Base-by-base conservation (phyloP, 2,797 vertebrate genomes). In the Arctocebus calabarensis region DNA sequence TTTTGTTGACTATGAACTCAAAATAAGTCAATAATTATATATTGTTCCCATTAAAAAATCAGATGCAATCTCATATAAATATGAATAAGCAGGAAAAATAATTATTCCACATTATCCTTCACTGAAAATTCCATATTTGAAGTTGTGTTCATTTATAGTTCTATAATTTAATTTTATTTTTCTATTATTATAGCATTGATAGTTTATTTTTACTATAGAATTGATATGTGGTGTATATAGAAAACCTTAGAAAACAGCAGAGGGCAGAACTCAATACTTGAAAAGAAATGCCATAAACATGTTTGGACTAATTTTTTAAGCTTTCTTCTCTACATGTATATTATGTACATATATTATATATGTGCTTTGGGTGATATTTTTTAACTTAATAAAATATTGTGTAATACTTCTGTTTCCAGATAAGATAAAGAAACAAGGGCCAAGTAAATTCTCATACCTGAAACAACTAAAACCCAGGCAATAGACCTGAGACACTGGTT, bases 21-120 rank as follows among this genome's bases (percentile, higher is more conserved):
- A 88, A 94, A 81, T 83, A 93, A 94, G 59, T 88, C 90, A 94
- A 87, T 94, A 91, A 84, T 90, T 75, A 94, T 9, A 37, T 84
- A 89, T 34, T 68, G 14, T 77, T 95, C 34, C 71, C 40, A 91
- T 79, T 75, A 84, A 87, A 91, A 40, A 64, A 52, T 74, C n/a
- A 94, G 84, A 92, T 74, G 16, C 23, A 73, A 92, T 90, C 13
- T 77, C 40, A 62, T 45, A 91, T 12, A 91, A 95, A 68, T 84
- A 73, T 61, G 10, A 90, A 92, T 73, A 88, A 91, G 73, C 10
- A 74, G 37, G 37, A 75, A 93, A 62, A 77, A 71, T 57, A 78
- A 82, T 82, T 61, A 4, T 68, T 37, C 7, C 85, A 57, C 0
- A 92, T 62, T 95, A 90, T 32, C 19, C 22, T 92, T n/a, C 25